Base-by-base conservation (phyloP, 23 tunicate species). In the Trididemnum nubilum region DNA sequence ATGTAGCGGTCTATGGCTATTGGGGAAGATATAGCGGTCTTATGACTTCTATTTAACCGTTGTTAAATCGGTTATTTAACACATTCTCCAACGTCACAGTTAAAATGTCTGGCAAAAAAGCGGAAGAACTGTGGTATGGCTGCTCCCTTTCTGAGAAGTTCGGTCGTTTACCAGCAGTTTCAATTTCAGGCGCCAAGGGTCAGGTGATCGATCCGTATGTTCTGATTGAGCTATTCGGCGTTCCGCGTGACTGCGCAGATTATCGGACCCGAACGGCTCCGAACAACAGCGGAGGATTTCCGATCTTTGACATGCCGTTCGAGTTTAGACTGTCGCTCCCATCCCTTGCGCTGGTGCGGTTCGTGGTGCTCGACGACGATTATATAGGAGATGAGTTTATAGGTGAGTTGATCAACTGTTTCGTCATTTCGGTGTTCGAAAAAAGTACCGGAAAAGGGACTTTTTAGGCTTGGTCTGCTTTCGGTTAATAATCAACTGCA, bases 311-410 rank as follows among this genome's bases (percentile, higher is more conserved):
- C 69, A 86, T 78, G 64, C 71, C 91, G 22, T 96, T 93, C 72
- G 97, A 91, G 33, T 96, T 96, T 67, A 87, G 90, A 7, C 87
- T 96, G 18, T 71, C 84, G 35, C 72, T 96, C 38, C 94, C 99
- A 30, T 84, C 87, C 33, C 89, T 96, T 40, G 99, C 91, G 65
- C 94, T 96, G 29, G 92, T 96, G 33, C 87, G 99, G 63, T 96
- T 96, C 72, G 99, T 96, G 27, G 96, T 96, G 12, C 82, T 96
- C n/a, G 99, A 96, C 66, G 99, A 96, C 64, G 99, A 96, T 34
- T 96, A 86, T 37, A 96, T 96, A 58, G 99, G 99, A 21, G 99
- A 96, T 64, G 99, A 96, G 60, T 96, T 96, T 61, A 96, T 96
- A 51, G 99, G 99, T 86, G 12, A 83, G 90, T 71, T 19, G 26